phyloP scores from a whole-genome alignment of 2,888 invertebrate species.

The Lysandra coridon region DNA sequence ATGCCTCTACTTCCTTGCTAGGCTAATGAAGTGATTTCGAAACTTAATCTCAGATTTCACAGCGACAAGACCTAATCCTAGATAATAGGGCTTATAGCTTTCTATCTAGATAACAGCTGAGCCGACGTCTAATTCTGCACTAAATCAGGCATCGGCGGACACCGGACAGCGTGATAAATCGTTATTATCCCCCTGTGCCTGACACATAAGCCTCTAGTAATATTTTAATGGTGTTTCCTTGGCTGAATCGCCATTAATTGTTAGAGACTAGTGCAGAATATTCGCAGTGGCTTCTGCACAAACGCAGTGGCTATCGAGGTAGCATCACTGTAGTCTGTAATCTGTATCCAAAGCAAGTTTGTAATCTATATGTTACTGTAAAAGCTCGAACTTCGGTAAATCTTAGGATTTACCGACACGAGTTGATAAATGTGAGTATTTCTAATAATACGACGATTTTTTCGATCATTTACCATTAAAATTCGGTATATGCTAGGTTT shows the following conservation, averaged over 20 bases:
- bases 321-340: too few species aligned
- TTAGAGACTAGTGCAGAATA: neutral
- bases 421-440: too few species aligned
- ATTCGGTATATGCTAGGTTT: too few species aligned
- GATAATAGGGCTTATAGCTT: conserved; percentile 14
- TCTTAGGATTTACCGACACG: too few species aligned
- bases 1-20: neutral
- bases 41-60: neutral
- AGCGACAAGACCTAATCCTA: conserved; percentile 12
- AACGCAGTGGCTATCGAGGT: too few species aligned
- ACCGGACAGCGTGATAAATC: neutral
- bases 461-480: too few species aligned
- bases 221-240: conserved; percentile 6
- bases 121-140: conserved; percentile 12
- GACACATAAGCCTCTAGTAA: neutral
- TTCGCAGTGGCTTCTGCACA: too few species aligned
- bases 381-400: too few species aligned
- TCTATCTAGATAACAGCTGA: conserved; percentile 15
- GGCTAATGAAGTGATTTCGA: conserved; percentile 22
- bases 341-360: too few species aligned
- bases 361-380: too few species aligned
- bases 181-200: neutral
- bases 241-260: neutral
- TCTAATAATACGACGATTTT: too few species aligned
- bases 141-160: neutral